These are phyloP conservation scores for Scopus umbretta DNA, from an alignment of 2,113 vertebrate genomes.

Conservation along the genomic window DNA sequence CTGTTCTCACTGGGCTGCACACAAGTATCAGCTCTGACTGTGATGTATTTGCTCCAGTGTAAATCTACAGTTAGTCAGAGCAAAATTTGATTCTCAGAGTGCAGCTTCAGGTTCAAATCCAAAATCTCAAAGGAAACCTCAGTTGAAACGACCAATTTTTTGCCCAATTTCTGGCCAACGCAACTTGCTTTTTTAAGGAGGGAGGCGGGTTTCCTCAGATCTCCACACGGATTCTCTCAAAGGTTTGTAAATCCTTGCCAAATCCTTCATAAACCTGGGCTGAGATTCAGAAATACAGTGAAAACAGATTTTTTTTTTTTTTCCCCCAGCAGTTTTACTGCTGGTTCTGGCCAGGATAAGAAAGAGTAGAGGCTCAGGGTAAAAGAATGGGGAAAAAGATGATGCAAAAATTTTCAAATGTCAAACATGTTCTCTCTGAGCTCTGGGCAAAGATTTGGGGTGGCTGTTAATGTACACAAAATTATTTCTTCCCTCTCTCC, in stretches of 20 bases:
- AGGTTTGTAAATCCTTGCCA: conserved; percentile 57
- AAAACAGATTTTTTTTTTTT: conserved; percentile 31
- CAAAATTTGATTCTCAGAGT: conserved; percentile 31
- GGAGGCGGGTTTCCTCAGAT: conserved; percentile 55
- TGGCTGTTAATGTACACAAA: not conserved
- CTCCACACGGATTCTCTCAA: conserved; percentile 55
- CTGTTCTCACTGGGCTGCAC: not conserved
- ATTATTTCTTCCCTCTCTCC: not conserved
- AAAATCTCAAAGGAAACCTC: conserved; percentile 53
- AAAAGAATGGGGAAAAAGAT: conserved; percentile 21
- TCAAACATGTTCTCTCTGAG: conserved; percentile 16
- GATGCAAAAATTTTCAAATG: conserved; percentile 36
- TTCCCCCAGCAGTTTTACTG: not conserved
- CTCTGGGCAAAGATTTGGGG: not conserved
- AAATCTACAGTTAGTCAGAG: conserved; percentile 10
- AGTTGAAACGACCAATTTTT: conserved; percentile 3
- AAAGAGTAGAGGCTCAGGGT: not conserved
- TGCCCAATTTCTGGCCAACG: conserved; percentile 42
- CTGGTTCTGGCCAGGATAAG: conserved; percentile 43
- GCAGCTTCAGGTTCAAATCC: conserved; percentile 37
- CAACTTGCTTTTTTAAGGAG: conserved; percentile 35
- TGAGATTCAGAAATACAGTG: conserved; percentile 59
- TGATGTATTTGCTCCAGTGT: conserved; percentile 7
- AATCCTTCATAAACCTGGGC: conserved; percentile 60
- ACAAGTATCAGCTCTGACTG: not conserved